phyloP scores from a whole-genome alignment of 2,888 invertebrate species.

The Agrotis clavis region DNA sequence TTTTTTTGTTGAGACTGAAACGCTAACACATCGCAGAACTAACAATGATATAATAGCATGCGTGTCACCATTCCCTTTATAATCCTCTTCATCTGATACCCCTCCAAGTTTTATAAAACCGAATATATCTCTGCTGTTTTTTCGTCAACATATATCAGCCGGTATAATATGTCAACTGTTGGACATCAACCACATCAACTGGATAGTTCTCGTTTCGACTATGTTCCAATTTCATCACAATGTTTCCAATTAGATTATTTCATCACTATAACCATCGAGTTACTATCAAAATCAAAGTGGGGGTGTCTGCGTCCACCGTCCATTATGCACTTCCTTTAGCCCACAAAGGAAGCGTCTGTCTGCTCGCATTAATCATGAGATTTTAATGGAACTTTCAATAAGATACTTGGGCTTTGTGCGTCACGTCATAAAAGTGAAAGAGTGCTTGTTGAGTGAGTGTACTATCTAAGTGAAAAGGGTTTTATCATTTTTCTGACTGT shows the following conservation, averaged over 20 bases:
- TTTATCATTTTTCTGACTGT: not conserved
- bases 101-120: not conserved
- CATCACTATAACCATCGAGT: not conserved
- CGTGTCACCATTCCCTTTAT: not conserved
- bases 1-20: not conserved
- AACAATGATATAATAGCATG: not conserved
- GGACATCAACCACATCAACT: not conserved
- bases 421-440: slow-evolving; percentile 31
- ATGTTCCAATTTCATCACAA: not conserved
- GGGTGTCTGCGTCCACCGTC: slow-evolving; percentile 27
- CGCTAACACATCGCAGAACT: not conserved
- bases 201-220: not conserved
- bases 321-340: slow-evolving; percentile 52
- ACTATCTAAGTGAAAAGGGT: slow-evolving; percentile 10
- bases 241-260: slow-evolving; percentile 7
- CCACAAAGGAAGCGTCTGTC: slow-evolving; percentile 61
- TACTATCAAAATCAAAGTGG: slow-evolving; percentile 31
- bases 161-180: not conserved
- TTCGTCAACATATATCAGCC: not conserved
- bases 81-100: not conserved
- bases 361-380: slow-evolving; percentile 61
- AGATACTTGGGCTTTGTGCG: slow-evolving; percentile 20
- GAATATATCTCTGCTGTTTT: not conserved
- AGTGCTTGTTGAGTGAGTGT: slow-evolving; percentile 6
- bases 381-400: slow-evolving; percentile 47